Base-by-base conservation (phyloP, 2,113 vertebrate species). In the Smithornis capensis region DNA sequence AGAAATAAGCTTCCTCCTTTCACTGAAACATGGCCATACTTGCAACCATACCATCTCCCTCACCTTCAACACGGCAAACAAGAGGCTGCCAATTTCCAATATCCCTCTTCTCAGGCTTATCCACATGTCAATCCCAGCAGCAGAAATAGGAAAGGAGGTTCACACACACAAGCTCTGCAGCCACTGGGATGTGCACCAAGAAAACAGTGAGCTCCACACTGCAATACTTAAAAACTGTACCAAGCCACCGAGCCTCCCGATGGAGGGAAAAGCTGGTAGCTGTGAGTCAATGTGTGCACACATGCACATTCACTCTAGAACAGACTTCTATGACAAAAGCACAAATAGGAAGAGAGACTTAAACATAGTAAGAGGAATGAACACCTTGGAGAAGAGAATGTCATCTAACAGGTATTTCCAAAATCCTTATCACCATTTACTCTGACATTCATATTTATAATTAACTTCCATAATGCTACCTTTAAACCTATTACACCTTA, bases 341-440 rank as follows among this genome's bases (percentile, higher is more conserved):
- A 77, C 23, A 65, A 70, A 69, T 0, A 95, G 67, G 82, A 90
- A 92, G 62, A 62, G 49, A 87, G 24, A 71, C 15, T 94, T 83
- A 68, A 83, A 69, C 16, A 42, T 2, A 84, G 13, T 15, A 57
- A 77, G 45, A 70, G 21, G 7, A 84, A 81, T 29, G 2, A 94
- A 65, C 3, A 40, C 37, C n/a, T 55, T 47, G 15, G 49, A 76
- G 57, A 93, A 68, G 6, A 80, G 71, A 95, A 97, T 90, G 84
- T 42, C 68, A 88, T 63, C 92, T 78, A 96, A 93, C 67, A 87
- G 79, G 90, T 92, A 89, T 67, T 95, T 90, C 90, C 64, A 87
- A 94, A 95, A 89, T 55, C 47, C 47, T 94, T 75, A 81, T 67
- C 68, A 63, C 19, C 22, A 71, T n/a, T 81, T 63, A 95, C 29